phyloP scores from a whole-genome alignment of 1,140 invertebrate genomes.

The Rhagoletis pomonella region DNA sequence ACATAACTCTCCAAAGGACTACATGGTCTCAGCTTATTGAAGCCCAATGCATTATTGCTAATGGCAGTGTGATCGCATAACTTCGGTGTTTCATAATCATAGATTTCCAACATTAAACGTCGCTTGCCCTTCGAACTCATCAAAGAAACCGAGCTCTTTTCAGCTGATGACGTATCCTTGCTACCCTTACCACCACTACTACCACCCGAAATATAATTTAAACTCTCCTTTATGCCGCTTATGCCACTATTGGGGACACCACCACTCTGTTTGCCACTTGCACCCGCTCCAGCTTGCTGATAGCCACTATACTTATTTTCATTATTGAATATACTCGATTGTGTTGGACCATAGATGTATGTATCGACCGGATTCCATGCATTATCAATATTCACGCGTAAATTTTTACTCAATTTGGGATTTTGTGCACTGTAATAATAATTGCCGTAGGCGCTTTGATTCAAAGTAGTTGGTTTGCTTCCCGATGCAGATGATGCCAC shows the following conservation, averaged over 20 bases:
- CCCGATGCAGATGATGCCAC: conserved; percentile 68
- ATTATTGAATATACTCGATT: conserved; percentile 72
- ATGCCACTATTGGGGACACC: conserved; percentile 59
- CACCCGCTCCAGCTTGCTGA: conserved; percentile 60
- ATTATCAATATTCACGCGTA: conserved; percentile 73
- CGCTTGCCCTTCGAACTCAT: conserved; percentile 72
- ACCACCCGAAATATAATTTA: conserved; percentile 65
- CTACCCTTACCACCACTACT: conserved; percentile 59
- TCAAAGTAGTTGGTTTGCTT: conserved; percentile 66
- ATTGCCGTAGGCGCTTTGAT: conserved; percentile 67
- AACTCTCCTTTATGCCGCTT: conserved; percentile 67
- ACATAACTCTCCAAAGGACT: conserved; percentile 86
- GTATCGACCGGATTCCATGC: conserved; percentile 74
- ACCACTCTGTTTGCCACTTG: conserved; percentile 49
- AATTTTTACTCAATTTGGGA: conserved; percentile 69
- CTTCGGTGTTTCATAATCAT: conserved; percentile 83
- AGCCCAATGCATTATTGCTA: conserved; percentile 78
- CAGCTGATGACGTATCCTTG: conserved; percentile 61
- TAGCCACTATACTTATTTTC: conserved; percentile 73
- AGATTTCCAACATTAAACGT: conserved; percentile 78
- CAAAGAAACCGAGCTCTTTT: conserved; percentile 63
- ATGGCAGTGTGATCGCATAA: conserved; percentile 88
- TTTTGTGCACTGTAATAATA: conserved; percentile 73
- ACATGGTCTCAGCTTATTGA: conserved; percentile 81
- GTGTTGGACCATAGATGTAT: conserved; percentile 73